These are phyloP conservation scores for Cryptocheilus praepositus DNA, from an alignment of 2,888 invertebrate species.

Conservation along the genomic window DNA sequence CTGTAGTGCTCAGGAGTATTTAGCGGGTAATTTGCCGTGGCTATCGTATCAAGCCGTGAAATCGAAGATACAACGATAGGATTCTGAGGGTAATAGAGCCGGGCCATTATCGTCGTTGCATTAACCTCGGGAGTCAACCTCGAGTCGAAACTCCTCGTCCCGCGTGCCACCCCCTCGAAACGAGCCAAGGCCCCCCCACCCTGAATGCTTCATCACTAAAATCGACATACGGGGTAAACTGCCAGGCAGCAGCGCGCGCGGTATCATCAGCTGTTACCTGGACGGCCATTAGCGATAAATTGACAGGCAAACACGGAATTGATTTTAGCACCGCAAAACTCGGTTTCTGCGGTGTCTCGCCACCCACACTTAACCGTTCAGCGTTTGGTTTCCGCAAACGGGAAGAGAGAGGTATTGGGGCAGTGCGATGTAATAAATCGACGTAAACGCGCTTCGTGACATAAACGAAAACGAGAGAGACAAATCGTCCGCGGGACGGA, in stretches of 20 bases:
- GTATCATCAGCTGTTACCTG: constrained; percentile 62
- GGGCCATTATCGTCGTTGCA: constrained; percentile 42
- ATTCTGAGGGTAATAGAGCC: constrained; percentile 22
- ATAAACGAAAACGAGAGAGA: constrained; percentile 29
- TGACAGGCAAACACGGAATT: constrained; percentile 63
- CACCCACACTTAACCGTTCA: constrained; percentile 56
- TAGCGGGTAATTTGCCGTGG: too few species aligned
- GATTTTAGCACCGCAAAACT: constrained; percentile 63
- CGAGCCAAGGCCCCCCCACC: constrained; percentile 9
- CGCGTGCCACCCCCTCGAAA: not conserved
- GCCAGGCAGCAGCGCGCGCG: constrained; percentile 48
- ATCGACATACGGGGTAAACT: constrained; percentile 59
- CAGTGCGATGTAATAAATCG: constrained; percentile 54
- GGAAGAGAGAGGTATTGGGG: constrained; percentile 28
- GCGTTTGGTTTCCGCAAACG: constrained; percentile 50
- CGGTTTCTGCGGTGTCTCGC: constrained; percentile 59
- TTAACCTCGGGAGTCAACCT: constrained; percentile 29
- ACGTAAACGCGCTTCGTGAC: constrained; percentile 55
- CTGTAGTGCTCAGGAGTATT: too few species aligned
- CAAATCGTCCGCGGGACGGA: constrained; percentile 6
- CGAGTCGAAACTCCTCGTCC: not conserved
- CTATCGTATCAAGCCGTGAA: not conserved
- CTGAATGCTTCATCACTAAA: constrained; percentile 56
- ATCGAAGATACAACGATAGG: constrained; percentile 23
- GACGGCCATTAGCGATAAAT: constrained; percentile 59